These are phyloP conservation scores for Columba livia DNA, from an alignment of 2,113 vertebrate genomes.

Conservation along the genomic window DNA sequence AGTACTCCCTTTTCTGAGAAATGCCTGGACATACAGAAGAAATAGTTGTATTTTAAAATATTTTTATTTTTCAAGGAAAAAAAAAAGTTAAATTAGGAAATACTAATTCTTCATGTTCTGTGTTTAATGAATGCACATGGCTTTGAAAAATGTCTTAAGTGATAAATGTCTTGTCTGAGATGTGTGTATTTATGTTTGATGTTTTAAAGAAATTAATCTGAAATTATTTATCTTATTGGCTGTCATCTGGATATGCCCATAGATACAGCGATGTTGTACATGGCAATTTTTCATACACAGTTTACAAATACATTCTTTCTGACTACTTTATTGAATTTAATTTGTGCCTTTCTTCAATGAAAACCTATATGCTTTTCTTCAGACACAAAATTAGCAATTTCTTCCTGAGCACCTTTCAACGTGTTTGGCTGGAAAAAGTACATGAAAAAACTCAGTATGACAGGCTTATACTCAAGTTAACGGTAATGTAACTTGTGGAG, in stretches of 20 bases:
- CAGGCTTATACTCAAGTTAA: slow-evolving; percentile 96
- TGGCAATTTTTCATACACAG: slow-evolving; percentile 29
- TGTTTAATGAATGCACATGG: background rate
- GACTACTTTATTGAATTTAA: slow-evolving; percentile 56
- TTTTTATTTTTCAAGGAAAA: background rate
- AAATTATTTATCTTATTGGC: background rate
- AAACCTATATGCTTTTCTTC: slow-evolving; percentile 90
- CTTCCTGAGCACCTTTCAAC: slow-evolving; percentile 97
- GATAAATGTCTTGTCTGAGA: background rate
- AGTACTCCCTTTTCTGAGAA: background rate
- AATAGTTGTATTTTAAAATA: background rate
- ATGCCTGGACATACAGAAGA: background rate
- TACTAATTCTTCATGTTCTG: background rate
- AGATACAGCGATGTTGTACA: slow-evolving; percentile 11
- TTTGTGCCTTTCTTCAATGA: slow-evolving; percentile 83
- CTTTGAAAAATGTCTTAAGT: background rate
- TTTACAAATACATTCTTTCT: slow-evolving; percentile 36
- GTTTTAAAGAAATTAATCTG: slow-evolving; percentile 4
- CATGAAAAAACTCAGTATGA: slow-evolving; percentile 94
- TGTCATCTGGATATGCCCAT: background rate
- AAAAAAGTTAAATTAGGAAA: background rate
- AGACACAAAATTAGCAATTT: slow-evolving; percentile 99
- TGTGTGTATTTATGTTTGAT: background rate
- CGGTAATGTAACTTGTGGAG: slow-evolving; percentile 90
- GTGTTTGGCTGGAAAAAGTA: slow-evolving; percentile 96